These are phyloP conservation scores for Steinernema hermaphroditum DNA, from an alignment of 2,888 invertebrate species.

Conservation along the genomic window DNA sequence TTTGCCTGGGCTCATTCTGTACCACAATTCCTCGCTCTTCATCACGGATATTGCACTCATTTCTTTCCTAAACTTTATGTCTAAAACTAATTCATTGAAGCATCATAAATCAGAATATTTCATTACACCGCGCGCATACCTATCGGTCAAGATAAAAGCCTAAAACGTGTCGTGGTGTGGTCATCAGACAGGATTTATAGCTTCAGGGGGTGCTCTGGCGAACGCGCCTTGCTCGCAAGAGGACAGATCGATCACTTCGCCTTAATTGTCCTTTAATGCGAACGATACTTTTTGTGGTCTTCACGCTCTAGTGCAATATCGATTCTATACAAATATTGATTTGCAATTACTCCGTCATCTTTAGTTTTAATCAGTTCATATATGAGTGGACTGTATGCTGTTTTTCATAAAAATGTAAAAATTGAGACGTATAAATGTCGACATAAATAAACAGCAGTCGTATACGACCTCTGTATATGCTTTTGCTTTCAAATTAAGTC, in stretches of 20 bases:
- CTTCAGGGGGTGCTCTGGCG: not conserved
- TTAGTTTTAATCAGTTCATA: not conserved
- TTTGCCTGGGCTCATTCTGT: not conserved
- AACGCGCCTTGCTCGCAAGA: not conserved
- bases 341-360: not conserved
- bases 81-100: not conserved
- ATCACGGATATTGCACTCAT: not conserved
- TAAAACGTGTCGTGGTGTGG: not conserved
- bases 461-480: too few relatives aligned
- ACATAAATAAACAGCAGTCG: too few relatives aligned
- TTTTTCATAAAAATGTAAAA: too few relatives aligned
- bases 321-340: not conserved
- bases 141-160: not conserved
- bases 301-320: not conserved
- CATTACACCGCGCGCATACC: not conserved
- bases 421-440: too few relatives aligned
- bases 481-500: too few relatives aligned
- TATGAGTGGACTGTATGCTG: not conserved
- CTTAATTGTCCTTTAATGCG: not conserved
- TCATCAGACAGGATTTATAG: slow-evolving; percentile 1
- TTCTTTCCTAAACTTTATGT: not conserved
- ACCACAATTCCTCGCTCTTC: too few relatives aligned
- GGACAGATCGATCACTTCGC: not conserved
- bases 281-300: not conserved
- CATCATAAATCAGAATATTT: not conserved